Evolutionary conservation across 2,888 invertebrate genomes (phyloP).

Genomic region (Agrochola litura): DNA sequence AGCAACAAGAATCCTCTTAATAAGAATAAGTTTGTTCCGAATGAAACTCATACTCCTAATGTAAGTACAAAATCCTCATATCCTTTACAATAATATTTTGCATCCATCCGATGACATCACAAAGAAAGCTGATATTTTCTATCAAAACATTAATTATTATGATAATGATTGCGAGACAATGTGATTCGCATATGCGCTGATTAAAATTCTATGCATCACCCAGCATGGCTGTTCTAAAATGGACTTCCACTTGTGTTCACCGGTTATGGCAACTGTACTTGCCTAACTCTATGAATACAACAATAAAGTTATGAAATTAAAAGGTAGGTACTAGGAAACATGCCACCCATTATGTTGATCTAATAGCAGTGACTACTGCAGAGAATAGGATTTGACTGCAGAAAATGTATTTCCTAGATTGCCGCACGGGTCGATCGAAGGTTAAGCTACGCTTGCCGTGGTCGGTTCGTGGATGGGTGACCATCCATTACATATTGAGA

Average conservation of each 20-base stretch:
- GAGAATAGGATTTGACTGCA: neutral
- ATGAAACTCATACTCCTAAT: constrained; percentile 92
- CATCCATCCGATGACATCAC: constrained; percentile 12
- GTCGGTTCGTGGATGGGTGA: neutral
- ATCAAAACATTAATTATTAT: constrained; percentile 24
- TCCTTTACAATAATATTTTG: neutral
- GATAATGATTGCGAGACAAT: constrained; percentile 40
- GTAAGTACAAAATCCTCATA: constrained; percentile 83
- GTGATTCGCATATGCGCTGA: constrained; percentile 39
- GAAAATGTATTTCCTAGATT: neutral
- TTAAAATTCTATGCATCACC: constrained; percentile 50
- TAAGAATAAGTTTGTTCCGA: constrained; percentile 89
- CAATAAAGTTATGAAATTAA: constrained; percentile 36
- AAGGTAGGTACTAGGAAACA: neutral
- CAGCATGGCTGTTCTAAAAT: constrained; percentile 24
- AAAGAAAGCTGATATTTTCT: constrained; percentile 43
- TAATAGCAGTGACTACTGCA: neutral
- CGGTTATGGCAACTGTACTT: constrained; percentile 39
- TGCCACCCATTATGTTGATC: constrained; percentile 10
- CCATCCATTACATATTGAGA: neutral
- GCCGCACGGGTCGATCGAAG: neutral
- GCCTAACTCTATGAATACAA: constrained; percentile 33
- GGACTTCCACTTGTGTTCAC: constrained; percentile 53
- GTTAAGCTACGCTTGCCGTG: neutral
- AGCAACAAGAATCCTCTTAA: constrained; percentile 89